Evolutionary conservation across 2,888 invertebrate species (phyloP).

Genomic region (Troilus luridus): DNA sequence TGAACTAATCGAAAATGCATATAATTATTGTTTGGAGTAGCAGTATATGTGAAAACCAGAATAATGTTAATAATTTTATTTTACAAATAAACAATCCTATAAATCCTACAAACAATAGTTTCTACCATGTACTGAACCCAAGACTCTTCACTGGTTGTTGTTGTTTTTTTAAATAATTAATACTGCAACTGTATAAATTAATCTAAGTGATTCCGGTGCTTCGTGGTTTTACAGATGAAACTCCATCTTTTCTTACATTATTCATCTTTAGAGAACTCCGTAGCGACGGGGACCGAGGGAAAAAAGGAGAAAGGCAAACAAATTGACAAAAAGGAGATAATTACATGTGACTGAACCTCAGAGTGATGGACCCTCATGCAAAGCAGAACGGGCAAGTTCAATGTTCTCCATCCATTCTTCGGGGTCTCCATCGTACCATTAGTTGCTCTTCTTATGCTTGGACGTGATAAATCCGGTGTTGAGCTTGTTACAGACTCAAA

Average conservation of each 20-base stretch:
- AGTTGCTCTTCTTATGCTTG: background rate
- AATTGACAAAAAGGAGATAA: conserved; percentile 40
- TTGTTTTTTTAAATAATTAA: background rate
- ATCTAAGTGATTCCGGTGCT: background rate
- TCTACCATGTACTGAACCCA: too few relatives aligned
- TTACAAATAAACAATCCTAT: too few relatives aligned
- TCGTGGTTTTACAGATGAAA: background rate
- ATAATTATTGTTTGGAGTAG: too few relatives aligned
- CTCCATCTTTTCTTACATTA: background rate
- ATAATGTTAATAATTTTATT: too few relatives aligned
- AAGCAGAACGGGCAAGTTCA: conserved; percentile 26
- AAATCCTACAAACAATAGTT: too few relatives aligned
- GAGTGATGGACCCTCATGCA: conserved; percentile 51
- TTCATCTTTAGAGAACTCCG: background rate
- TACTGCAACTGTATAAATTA: background rate
- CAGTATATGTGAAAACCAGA: too few relatives aligned
- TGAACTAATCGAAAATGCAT: too few relatives aligned
- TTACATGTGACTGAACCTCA: conserved; percentile 1
- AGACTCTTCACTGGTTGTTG: too few relatives aligned
- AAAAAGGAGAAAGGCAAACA: conserved; percentile 15
- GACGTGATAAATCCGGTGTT: background rate
- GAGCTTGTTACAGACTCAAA: background rate
- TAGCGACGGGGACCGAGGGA: background rate
- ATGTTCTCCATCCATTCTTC: conserved; percentile 1
- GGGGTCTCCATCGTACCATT: background rate